These are phyloP conservation scores for Epicampocera succincta DNA, from an alignment of 2,888 invertebrate species.

Conservation along the genomic window DNA sequence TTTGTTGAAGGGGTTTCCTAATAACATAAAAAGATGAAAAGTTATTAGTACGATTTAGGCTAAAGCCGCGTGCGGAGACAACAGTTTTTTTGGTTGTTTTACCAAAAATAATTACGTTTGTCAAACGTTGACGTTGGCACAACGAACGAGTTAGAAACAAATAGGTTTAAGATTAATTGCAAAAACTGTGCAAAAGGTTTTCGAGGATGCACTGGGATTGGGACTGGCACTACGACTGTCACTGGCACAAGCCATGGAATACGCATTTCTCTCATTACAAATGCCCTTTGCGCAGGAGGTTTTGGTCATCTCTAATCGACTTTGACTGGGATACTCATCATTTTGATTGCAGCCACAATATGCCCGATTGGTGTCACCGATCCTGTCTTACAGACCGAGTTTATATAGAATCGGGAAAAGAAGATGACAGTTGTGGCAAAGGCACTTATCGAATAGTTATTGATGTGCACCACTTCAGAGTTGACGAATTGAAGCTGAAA, in stretches of 20 bases:
- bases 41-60: conserved; percentile 74
- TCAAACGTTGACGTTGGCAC: conserved; percentile 71
- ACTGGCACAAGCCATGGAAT: conserved; percentile 73
- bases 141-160: conserved; percentile 58
- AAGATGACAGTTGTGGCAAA: conserved; percentile 74
- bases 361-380: conserved; percentile 76
- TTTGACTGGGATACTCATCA: conserved; percentile 50
- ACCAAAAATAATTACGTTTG: conserved; percentile 77
- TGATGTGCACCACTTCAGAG: conserved; percentile 79
- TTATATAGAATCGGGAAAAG: conserved; percentile 76
- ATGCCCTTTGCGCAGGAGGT: conserved; percentile 72
- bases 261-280: conserved; percentile 68
- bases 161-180: conserved; percentile 28
- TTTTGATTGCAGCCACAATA: conserved; percentile 49
- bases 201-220: conserved; percentile 69
- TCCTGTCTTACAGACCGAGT: conserved; percentile 77
- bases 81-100: conserved; percentile 77
- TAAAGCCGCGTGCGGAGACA: conserved; percentile 75
- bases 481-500: conserved; percentile 77
- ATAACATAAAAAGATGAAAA: conserved; percentile 23
- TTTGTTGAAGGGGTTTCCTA: conserved; percentile 42
- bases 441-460: conserved; percentile 78
- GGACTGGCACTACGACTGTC: conserved; percentile 74
- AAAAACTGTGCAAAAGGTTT: neutral
- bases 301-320: conserved; percentile 50